phyloP scores from a whole-genome alignment of 2,888 invertebrate species.

The Galerucella nymphaeae region DNA sequence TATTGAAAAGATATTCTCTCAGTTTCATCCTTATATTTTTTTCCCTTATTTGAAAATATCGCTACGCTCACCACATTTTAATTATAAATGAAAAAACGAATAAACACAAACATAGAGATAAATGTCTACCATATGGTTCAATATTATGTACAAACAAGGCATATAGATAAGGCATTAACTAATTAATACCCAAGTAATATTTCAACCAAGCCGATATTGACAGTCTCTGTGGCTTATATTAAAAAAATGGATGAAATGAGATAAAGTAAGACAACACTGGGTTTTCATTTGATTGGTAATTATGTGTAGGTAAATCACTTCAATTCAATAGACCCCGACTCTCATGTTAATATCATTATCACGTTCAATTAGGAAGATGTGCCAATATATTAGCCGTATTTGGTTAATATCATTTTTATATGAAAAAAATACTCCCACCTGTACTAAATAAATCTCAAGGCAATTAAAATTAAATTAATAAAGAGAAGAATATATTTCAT shows the following conservation, averaged over 20 bases:
- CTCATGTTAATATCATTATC: background rate
- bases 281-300: too few species aligned
- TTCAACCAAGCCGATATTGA: conserved; percentile 1
- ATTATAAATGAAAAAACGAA: background rate
- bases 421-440: too few species aligned
- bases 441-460: too few species aligned
- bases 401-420: background rate
- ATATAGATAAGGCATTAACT: conserved; percentile 1
- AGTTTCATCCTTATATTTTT: too few species aligned
- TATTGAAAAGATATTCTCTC: too few species aligned
- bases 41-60: too few species aligned
- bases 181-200: background rate
- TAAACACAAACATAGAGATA: background rate
- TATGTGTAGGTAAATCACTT: background rate
- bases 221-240: background rate
- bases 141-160: background rate
- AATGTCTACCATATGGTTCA: background rate
- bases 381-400: background rate
- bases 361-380: background rate
- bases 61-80: too few species aligned
- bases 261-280: background rate
- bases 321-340: background rate
- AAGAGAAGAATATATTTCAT: too few species aligned
- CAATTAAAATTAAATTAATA: too few species aligned
- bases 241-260: background rate